Evolutionary conservation across 2,113 vertebrate genomes (phyloP).

Genomic region (Lagopus leucura): DNA sequence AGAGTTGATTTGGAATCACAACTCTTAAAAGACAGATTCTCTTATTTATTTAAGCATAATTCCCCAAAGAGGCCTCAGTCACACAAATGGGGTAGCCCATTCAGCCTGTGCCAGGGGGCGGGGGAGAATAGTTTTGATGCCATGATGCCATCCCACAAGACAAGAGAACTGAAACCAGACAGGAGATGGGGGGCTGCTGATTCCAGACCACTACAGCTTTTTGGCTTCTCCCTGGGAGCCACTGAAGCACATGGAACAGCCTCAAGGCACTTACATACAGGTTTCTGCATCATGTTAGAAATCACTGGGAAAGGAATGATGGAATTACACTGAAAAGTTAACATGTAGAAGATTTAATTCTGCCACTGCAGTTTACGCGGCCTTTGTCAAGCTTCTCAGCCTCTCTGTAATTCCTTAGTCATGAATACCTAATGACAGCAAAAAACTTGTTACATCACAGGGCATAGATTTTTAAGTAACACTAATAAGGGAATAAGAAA

Average conservation of each 20-base stretch:
- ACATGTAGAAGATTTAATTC: neutral
- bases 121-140: neutral
- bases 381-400: neutral
- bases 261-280: neutral
- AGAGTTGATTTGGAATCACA: constrained; percentile 29
- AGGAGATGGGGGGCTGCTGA: neutral
- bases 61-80: neutral
- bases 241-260: neutral
- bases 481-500: neutral
- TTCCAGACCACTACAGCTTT: neutral
- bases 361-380: neutral
- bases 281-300: neutral
- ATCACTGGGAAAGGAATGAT: neutral
- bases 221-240: constrained; percentile 13
- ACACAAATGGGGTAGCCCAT: neutral
- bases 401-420: neutral
- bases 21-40: constrained; percentile 10
- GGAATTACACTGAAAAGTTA: neutral
- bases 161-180: neutral
- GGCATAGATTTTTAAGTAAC: neutral
- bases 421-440: neutral
- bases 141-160: neutral
- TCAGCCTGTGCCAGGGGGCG: neutral
- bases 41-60: constrained; percentile 7
- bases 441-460: neutral